phyloP scores from a whole-genome alignment of 2,888 invertebrate species.

The Erebia palarica region DNA sequence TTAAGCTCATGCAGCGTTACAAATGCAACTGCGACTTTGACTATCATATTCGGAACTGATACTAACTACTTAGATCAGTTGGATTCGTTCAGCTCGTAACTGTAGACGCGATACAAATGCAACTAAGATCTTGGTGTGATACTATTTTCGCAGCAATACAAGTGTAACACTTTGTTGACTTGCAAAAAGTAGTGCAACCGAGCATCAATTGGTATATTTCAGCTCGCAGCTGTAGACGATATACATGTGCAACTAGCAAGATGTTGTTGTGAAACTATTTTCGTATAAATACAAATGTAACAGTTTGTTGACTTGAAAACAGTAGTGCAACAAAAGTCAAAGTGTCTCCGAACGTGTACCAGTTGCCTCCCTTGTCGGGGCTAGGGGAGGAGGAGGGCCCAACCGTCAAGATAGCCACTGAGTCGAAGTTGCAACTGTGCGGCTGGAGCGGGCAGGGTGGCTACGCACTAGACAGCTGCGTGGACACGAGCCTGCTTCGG shows the following conservation, averaged over 20 bases:
- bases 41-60: too few species aligned
- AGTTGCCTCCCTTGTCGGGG: conserved; percentile 32
- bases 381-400: conserved; percentile 44
- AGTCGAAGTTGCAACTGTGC: conserved; percentile 75
- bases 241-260: conserved; percentile 1
- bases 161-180: background rate
- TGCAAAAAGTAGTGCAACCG: background rate
- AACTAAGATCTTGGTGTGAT: background rate
- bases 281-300: background rate
- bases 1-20: background rate
- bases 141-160: background rate
- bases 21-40: background rate
- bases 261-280: background rate
- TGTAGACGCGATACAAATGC: background rate
- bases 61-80: background rate
- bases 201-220: background rate
- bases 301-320: background rate
- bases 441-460: conserved; percentile 73
- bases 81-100: background rate
- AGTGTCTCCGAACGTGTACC: conserved; percentile 53
- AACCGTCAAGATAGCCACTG: conserved; percentile 78
- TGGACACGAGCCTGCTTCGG: conserved; percentile 89
- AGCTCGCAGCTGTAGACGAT: background rate
- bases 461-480: conserved; percentile 86
- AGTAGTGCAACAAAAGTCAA: conserved; percentile 9